A percentile compares a stretch with the other conserved stretches of the same genome.
Evolutionary conservation across 2,113 vertebrate species (phyloP).

Genomic region (Cacatua alba): DNA sequence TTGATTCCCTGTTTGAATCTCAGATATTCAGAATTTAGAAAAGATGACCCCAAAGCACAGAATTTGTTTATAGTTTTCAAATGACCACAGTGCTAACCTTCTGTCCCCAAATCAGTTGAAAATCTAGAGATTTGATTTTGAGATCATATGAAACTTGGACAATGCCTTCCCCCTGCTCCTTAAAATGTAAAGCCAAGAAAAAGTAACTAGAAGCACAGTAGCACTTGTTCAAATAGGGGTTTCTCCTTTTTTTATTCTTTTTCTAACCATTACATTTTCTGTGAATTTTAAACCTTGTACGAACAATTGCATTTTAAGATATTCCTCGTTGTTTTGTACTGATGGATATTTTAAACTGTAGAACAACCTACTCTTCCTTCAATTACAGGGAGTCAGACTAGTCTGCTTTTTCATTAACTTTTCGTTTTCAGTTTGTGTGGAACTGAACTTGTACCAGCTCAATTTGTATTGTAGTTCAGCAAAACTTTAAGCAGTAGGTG

Average conservation of each 20-base stretch:
- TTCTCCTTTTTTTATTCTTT: not conserved
- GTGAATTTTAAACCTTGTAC: not conserved
- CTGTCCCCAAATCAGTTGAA: not conserved
- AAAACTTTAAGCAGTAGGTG: not conserved
- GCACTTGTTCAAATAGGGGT: not conserved
- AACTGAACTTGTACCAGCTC: not conserved
- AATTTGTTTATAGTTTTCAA: not conserved
- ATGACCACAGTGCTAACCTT: not conserved
- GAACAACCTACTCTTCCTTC: not conserved
- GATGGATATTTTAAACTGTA: not conserved
- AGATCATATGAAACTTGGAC: not conserved
- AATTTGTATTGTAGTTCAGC: not conserved
- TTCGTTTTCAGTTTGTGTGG: not conserved
- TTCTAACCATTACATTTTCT: not conserved
- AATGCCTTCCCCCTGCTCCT: not conserved
- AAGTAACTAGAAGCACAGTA: not conserved
- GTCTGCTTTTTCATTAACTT: not conserved
- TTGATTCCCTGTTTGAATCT: not conserved
- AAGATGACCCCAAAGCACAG: not conserved
- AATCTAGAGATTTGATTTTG: not conserved
- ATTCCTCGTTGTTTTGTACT: not conserved
- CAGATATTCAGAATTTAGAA: not conserved
- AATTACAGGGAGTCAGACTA: not conserved
- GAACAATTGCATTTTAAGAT: not conserved
- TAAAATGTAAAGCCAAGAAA: not conserved